Conservation (phyloP, 2,113 vertebrate species). For the Charina bottae region DNA sequence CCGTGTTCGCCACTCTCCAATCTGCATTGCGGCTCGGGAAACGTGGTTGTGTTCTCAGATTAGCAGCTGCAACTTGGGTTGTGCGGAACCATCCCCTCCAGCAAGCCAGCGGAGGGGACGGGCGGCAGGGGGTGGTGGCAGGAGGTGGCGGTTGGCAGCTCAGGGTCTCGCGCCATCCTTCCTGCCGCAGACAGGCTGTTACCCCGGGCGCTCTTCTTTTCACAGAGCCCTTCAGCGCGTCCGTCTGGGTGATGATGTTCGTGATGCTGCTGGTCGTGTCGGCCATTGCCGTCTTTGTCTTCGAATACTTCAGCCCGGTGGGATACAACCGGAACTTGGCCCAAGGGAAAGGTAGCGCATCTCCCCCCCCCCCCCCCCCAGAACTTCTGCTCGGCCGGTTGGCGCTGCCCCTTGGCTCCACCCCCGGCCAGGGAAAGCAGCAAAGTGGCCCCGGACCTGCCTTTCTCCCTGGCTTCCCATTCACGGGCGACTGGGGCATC, state of each 20-base stretch:
- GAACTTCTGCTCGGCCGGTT: accelerated
- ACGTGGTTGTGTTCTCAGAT: background rate
- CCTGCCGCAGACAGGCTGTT: background rate
- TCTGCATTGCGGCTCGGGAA: background rate
- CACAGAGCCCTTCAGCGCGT: conserved; percentile 97
- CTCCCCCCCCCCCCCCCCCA: conserved; percentile 43
- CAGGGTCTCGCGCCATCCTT: background rate
- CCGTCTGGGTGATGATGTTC: conserved; percentile 99
- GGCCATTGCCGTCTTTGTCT: conserved; percentile 97
- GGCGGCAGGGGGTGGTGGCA: background rate
- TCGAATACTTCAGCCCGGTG: conserved; percentile 97
- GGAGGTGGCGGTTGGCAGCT: conserved; percentile 28
- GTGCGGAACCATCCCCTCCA: background rate
- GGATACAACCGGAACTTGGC: conserved; percentile 97
- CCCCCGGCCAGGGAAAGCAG: background rate
- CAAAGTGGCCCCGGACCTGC: accelerated
- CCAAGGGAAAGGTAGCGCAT: conserved; percentile 89
- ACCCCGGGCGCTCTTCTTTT: conserved; percentile 23
- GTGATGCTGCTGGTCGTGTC: conserved; percentile 97
- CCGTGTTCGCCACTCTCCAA: background rate
- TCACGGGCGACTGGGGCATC: background rate
- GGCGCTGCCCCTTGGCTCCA: too few species aligned
- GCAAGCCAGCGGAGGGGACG: background rate
- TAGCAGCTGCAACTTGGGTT: conserved; percentile 23
- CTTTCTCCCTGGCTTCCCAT: background rate